phyloP scores from a whole-genome alignment of 2,888 invertebrate species.

The Euspilapteryx auroguttella region DNA sequence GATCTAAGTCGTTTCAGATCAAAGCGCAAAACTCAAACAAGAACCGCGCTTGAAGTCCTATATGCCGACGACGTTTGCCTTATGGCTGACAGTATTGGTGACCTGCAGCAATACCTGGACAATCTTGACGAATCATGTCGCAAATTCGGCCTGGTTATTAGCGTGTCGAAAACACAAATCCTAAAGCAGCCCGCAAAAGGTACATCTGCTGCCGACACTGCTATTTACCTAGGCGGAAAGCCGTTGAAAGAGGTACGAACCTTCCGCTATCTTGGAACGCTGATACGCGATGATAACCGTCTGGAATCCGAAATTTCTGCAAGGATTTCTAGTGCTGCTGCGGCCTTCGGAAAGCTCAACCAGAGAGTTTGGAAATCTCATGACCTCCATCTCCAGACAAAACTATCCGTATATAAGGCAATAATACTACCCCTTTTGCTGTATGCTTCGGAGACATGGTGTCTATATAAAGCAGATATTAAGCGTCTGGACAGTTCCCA shows the following conservation, averaged over 20 bases:
- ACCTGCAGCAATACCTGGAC: slow-evolving; percentile 3
- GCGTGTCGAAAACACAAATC: slow-evolving; percentile 4
- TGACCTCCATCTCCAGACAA: background rate
- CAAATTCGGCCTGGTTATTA: slow-evolving; percentile 6
- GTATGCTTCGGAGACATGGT: slow-evolving; percentile 6
- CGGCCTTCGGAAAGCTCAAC: background rate
- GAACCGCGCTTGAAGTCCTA: background rate
- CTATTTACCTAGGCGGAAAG: background rate
- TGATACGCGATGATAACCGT: slow-evolving; percentile 5
- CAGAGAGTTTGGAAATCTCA: background rate
- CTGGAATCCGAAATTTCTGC: slow-evolving; percentile 1
- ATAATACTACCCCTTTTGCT: background rate
- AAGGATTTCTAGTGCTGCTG: background rate
- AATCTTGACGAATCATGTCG: slow-evolving; percentile 3
- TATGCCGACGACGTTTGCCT: slow-evolving; percentile 4
- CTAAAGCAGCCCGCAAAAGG: slow-evolving; percentile 6
- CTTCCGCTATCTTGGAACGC: slow-evolving; percentile 7
- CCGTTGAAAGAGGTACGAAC: background rate
- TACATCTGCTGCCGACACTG: background rate
- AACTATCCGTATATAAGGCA: background rate
- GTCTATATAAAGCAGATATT: slow-evolving; percentile 7
- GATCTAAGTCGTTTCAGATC: background rate
- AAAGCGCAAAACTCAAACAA: background rate
- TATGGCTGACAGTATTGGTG: slow-evolving; percentile 4
- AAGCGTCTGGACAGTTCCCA: slow-evolving; percentile 7